Evolutionary conservation across 2,113 vertebrate genomes (phyloP).

Genomic region (Thunnus thynnus): DNA sequence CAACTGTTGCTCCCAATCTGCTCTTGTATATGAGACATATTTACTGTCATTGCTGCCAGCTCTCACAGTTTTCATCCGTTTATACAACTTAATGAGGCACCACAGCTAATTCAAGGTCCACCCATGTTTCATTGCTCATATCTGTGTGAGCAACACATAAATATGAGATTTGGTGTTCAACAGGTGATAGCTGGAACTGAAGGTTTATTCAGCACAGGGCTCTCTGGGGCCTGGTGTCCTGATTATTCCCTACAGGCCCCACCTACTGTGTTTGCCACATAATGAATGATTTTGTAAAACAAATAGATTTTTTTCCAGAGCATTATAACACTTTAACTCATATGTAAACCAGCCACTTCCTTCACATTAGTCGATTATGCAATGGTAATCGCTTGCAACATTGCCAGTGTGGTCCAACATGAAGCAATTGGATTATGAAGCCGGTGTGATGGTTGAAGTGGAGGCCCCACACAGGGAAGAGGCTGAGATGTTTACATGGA

Average conservation of each 20-base stretch:
- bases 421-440: conserved; percentile 39
- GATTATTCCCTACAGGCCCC: conserved; percentile 57
- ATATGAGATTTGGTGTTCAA: conserved; percentile 35
- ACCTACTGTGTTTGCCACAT: conserved; percentile 53
- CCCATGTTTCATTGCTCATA: not conserved
- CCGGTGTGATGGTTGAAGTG: conserved; percentile 35
- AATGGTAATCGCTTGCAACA: conserved; percentile 20
- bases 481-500: conserved; percentile 70
- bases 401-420: not conserved
- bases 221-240: conserved; percentile 54
- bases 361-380: conserved; percentile 26
- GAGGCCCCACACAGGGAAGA: conserved; percentile 48
- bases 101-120: not conserved
- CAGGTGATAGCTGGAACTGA: conserved; percentile 61
- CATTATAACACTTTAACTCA: conserved; percentile 9
- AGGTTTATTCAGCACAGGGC: conserved; percentile 16
- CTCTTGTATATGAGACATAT: conserved; percentile 9
- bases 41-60: conserved; percentile 35
- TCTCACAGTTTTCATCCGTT: conserved; percentile 45
- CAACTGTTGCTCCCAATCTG: conserved; percentile 66
- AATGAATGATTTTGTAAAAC: conserved; percentile 37
- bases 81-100: conserved; percentile 28
- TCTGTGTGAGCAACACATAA: not conserved
- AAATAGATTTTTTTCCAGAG: conserved; percentile 24
- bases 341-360: conserved; percentile 13